Evolutionary conservation across 2,797 vertebrate genomes (phyloP), one percentile per base, ranked within the genome.

Genomic region (Hyperoplus lanceolatus): DNA sequence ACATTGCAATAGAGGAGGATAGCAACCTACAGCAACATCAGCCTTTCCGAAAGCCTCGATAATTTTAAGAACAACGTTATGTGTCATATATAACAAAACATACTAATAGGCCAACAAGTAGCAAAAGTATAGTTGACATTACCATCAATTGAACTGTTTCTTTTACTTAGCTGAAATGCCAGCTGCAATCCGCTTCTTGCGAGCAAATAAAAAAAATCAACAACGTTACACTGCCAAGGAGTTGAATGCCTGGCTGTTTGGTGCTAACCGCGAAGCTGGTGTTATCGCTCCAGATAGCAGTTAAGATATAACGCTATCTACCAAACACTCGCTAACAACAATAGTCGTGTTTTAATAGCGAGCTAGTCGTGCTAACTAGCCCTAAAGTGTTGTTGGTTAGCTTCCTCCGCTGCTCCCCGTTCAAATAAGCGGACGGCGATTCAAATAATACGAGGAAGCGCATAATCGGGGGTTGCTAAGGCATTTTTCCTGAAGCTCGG

Each of bases 301-400:
- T 70, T 70, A 66, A 29, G 7, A 81, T 65, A 43, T 38, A 58
- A 79, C 59, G 43, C 58, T 56, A 70, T 42, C 74, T 79, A 18
- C 18, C 6, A 8, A 67, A 73, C 81, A 65, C 15, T 83, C 21
- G 58, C 79, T 80, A 85, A 88, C 79, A 89, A 90, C 86, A 90
- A 89, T 83, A 84, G 78, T 90, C 71, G 63, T 77, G 70, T 89
- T 89, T 91, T 88, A 84, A 83, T 46, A 45, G 82, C 67, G 77
- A 84, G 91, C 89, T 80, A 80, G 84, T 85, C 74, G 42, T 77
- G 89, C 91, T 93, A 92, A 90, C 87, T 90, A 90, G 90, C 90
- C 75, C 2, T 13, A 72, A 91, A 21, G 10, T 90, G 90, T 90
- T 88, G 75, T 90, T 72, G 73, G 71, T 91, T 91, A 85, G 91